Evolutionary conservation across 2,113 vertebrate genomes (phyloP).

Genomic region (Lontra canadensis): DNA sequence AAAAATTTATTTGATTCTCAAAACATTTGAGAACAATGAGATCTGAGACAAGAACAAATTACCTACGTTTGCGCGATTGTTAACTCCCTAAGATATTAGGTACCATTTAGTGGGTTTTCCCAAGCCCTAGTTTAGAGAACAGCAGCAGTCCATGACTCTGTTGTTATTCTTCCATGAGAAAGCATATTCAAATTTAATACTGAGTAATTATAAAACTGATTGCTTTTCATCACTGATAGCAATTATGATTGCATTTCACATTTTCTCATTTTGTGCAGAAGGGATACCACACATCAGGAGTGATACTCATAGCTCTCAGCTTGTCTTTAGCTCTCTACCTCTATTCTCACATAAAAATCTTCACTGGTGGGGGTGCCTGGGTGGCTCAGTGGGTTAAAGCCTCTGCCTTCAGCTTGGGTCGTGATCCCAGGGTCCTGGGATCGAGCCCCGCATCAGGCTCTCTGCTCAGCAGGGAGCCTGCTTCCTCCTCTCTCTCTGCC

Average conservation of each 20-base stretch:
- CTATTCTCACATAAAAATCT: background rate
- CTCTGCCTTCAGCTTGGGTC: too few species aligned
- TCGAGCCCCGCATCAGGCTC: too few species aligned
- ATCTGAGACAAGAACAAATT: slow-evolving; percentile 39
- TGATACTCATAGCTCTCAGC: background rate
- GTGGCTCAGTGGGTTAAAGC: too few species aligned
- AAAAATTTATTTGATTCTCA: background rate
- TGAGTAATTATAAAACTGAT: slow-evolving; percentile 62
- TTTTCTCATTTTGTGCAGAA: background rate
- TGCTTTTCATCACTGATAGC: slow-evolving; percentile 57
- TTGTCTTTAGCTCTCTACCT: background rate
- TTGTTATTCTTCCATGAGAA: slow-evolving; percentile 58
- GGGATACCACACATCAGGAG: background rate
- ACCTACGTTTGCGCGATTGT: background rate
- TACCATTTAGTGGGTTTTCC: slow-evolving; percentile 23
- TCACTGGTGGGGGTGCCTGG: background rate
- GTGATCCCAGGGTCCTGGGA: too few species aligned
- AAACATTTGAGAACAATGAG: background rate
- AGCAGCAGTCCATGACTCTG: slow-evolving; percentile 47
- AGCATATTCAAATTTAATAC: slow-evolving; percentile 62
- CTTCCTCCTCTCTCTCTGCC: too few species aligned
- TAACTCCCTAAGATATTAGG: slow-evolving; percentile 45
- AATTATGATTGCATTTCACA: slow-evolving; percentile 14
- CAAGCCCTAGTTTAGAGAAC: slow-evolving; percentile 6
- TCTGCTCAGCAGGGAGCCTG: too few species aligned